Conservation (phyloP, 2,888 invertebrate genomes). For the Apodemia duryi region DNA sequence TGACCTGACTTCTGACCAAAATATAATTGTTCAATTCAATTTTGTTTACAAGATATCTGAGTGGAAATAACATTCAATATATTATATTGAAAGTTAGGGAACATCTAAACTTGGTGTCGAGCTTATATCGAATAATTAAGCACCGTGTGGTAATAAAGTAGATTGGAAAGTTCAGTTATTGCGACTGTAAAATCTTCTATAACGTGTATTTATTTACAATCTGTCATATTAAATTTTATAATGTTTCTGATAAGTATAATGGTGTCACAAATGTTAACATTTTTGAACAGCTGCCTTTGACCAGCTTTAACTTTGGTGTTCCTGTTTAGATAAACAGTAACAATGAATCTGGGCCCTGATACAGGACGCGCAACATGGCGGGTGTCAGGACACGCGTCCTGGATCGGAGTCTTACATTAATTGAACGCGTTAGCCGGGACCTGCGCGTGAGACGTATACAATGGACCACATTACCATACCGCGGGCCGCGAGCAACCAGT, state of each 20-base stretch:
- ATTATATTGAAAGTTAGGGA: too few species aligned
- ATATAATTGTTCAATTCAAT: too few species aligned
- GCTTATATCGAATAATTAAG: too few species aligned
- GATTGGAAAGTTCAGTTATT: background rate
- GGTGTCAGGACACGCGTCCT: background rate
- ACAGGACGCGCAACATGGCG: background rate
- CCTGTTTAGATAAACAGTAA: background rate
- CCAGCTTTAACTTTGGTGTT: background rate
- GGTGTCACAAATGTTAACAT: too few species aligned
- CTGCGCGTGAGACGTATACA: background rate
- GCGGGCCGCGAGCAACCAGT: background rate
- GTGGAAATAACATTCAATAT: too few species aligned
- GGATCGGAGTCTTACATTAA: background rate
- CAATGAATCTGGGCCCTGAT: background rate
- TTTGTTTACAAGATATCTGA: too few species aligned
- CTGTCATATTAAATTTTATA: background rate
- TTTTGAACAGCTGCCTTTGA: too few species aligned
- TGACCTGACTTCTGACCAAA: too few species aligned
- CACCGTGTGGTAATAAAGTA: too few species aligned
- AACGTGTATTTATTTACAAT: slow-evolving; percentile 4
- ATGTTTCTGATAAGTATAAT: too few species aligned
- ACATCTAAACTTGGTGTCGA: too few species aligned
- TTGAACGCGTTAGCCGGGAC: background rate
- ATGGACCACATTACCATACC: background rate
- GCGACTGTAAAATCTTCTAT: slow-evolving; percentile 1